Evolutionary conservation across 1,140 invertebrate genomes (phyloP).

Genomic region (Drosophila ercepeae): DNA sequence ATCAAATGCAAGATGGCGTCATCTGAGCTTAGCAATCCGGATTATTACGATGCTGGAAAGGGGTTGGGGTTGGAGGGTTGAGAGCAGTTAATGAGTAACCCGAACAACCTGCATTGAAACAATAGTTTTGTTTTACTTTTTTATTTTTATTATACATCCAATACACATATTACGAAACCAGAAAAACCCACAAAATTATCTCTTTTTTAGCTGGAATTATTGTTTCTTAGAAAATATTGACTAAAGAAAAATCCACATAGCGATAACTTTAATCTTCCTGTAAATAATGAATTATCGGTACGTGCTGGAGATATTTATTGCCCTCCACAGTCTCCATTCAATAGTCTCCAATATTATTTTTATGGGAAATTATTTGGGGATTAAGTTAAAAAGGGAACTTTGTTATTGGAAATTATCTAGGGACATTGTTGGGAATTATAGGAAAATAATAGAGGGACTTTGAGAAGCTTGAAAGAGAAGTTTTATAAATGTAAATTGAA

Average conservation of each 20-base stretch:
- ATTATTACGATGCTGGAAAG: slow-evolving; percentile 13
- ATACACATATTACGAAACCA: background rate
- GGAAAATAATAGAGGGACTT: no score
- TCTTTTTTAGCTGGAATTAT: background rate
- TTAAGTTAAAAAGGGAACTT: background rate
- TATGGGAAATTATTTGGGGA: background rate
- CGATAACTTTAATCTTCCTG: background rate
- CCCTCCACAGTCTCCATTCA: background rate
- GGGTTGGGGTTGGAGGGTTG: slow-evolving; percentile 15
- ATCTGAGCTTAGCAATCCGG: slow-evolving; percentile 37
- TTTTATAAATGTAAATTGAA: background rate
- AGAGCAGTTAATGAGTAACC: slow-evolving; percentile 60
- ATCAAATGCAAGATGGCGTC: slow-evolving; percentile 67
- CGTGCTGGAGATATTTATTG: background rate
- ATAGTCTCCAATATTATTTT: slow-evolving; percentile 1
- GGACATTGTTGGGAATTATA: no score
- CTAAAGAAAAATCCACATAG: background rate
- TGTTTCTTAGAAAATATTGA: background rate
- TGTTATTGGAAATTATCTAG: background rate
- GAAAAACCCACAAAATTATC: background rate
- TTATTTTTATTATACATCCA: background rate
- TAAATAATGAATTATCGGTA: slow-evolving; percentile 1
- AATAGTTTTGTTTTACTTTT: background rate
- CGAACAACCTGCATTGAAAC: background rate
- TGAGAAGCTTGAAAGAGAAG: background rate